Conservation (phyloP, 1,140 invertebrate species). For the Dendrolimus punctatus region DNA sequence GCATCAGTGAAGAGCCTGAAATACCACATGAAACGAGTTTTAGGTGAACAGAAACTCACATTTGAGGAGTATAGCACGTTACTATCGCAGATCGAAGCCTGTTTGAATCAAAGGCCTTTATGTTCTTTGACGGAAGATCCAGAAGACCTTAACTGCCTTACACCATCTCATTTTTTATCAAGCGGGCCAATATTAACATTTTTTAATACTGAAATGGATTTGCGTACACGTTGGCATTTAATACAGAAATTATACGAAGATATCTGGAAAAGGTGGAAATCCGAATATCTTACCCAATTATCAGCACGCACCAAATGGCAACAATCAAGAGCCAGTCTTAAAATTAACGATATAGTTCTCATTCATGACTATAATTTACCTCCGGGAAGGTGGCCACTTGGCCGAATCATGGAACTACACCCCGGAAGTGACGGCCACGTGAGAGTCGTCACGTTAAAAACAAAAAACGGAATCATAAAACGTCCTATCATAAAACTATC, state of each 20-base stretch:
- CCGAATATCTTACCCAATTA: conserved; percentile 5
- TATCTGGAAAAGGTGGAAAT: conserved; percentile 7
- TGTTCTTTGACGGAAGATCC: conserved; percentile 3
- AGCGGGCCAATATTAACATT: not conserved
- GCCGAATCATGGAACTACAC: conserved; percentile 4
- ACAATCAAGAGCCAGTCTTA: not conserved
- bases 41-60: conserved; percentile 3
- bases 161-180: conserved; percentile 5
- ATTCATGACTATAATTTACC: conserved; percentile 2
- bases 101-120: conserved; percentile 4
- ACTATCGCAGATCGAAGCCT: conserved; percentile 5
- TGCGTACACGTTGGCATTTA: conserved; percentile 3
- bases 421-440: conserved; percentile 1
- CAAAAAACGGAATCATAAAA: conserved; percentile 5
- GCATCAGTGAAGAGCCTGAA: not conserved
- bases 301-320: conserved; percentile 3
- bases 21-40: conserved; percentile 1
- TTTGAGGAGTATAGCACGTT: conserved; percentile 7
- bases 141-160: conserved; percentile 2
- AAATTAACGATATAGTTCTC: not conserved
- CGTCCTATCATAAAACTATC: conserved; percentile 6
- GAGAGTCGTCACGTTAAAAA: conserved; percentile 2
- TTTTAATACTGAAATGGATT: conserved; percentile 1
- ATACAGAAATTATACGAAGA: conserved; percentile 3
- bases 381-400: conserved; percentile 4